These are phyloP conservation scores for Aldabrachelys gigantea DNA, from an alignment of 2,113 vertebrate genomes.

Conservation along the genomic window DNA sequence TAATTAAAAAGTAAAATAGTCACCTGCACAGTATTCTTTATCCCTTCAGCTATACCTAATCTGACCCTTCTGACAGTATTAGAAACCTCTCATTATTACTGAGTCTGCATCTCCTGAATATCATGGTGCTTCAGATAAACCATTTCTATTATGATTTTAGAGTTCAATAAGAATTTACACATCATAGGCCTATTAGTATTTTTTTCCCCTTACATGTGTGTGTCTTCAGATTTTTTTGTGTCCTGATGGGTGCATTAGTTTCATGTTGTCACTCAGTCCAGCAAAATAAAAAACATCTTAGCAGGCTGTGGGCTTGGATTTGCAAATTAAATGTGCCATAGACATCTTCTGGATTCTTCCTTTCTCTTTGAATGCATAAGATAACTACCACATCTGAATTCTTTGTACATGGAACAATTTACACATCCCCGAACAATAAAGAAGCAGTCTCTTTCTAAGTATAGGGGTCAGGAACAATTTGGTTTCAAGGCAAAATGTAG, in stretches of 20 bases:
- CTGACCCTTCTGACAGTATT: conserved; percentile 39
- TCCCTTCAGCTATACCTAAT: neutral
- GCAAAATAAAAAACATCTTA: conserved; percentile 24
- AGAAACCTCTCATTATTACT: neutral
- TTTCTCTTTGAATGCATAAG: neutral
- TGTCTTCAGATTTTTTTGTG: conserved; percentile 70
- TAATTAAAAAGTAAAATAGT: neutral
- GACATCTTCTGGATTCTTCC: conserved; percentile 10
- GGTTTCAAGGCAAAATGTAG: rapidly evolving
- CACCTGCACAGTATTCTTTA: neutral
- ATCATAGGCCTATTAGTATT: conserved; percentile 68
- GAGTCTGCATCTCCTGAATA: conserved; percentile 38
- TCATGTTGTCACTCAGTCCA: conserved; percentile 69
- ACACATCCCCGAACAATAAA: neutral
- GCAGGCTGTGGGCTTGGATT: conserved; percentile 62
- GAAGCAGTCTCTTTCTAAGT: neutral
- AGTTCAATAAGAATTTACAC: conserved; percentile 68
- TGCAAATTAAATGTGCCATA: conserved; percentile 54
- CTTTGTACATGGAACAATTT: neutral
- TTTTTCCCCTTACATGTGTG: conserved; percentile 62
- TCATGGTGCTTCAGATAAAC: conserved; percentile 14
- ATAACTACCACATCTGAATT: conserved; percentile 2
- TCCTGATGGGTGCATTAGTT: conserved; percentile 72
- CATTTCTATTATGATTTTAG: conserved; percentile 47
- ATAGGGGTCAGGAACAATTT: neutral